A percentile compares a stretch with the other conserved stretches of the same genome.
These are phyloP conservation scores for Aspidiotus destructor DNA, from an alignment of 2,888 invertebrate genomes.

Conservation along the genomic window DNA sequence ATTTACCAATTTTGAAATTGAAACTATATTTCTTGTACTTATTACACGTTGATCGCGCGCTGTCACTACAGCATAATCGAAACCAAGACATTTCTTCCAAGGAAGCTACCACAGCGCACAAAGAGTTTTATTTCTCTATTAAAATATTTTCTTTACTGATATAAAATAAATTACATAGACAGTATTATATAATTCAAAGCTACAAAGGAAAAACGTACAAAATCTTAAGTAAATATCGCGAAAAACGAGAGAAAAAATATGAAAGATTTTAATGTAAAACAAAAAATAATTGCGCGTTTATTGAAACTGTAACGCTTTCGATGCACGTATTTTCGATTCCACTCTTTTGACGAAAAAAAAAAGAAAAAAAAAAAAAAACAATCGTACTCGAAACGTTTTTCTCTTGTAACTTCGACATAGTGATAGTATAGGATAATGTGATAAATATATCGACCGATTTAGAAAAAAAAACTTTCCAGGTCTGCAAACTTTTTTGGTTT, in stretches of 20 bases:
- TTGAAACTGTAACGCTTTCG: slow-evolving; percentile 1
- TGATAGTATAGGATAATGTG: neutral
- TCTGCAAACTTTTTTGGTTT: neutral
- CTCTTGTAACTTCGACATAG: slow-evolving; percentile 1
- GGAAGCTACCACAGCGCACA: slow-evolving; percentile 3
- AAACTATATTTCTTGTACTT: too few relatives aligned
- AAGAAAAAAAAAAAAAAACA: neutral
- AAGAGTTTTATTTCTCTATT: slow-evolving; percentile 22
- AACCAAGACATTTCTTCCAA: too few relatives aligned
- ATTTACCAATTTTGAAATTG: too few relatives aligned
- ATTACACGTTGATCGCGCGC: too few relatives aligned
- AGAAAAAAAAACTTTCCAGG: slow-evolving; percentile 1
- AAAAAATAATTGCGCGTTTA: slow-evolving; percentile 1
- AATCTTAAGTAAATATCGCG: neutral
- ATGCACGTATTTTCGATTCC: neutral
- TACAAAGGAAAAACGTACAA: slow-evolving; percentile 13
- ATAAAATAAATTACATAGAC: slow-evolving; percentile 27
- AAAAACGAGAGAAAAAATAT: neutral
- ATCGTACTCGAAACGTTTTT: neutral
- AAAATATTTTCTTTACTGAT: slow-evolving; percentile 24
- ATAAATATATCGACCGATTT: slow-evolving; percentile 12
- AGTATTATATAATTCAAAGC: slow-evolving; percentile 7
- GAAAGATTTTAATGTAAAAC: too few relatives aligned
- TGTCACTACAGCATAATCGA: too few relatives aligned
- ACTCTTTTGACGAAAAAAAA: neutral